Evolutionary conservation across 2,113 vertebrate species (phyloP).

Genomic region (Nothocercus nigrocapillus): DNA sequence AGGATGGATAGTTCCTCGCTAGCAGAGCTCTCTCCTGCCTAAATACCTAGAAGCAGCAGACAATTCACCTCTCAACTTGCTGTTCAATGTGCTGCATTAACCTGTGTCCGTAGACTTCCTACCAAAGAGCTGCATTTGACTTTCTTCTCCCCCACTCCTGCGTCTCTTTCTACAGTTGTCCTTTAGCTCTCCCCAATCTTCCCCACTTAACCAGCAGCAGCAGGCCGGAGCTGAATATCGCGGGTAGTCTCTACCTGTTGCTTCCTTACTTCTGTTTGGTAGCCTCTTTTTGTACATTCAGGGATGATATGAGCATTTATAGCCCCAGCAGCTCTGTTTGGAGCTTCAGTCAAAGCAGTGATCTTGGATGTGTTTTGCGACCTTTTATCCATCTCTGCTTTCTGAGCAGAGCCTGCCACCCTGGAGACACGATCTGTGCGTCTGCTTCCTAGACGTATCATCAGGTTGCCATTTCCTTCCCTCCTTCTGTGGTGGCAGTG

Average conservation of each 20-base stretch:
- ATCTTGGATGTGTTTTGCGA: background rate
- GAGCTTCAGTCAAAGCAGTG: background rate
- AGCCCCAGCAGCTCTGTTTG: background rate
- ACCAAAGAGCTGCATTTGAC: background rate
- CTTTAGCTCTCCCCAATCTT: background rate
- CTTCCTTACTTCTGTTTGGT: background rate
- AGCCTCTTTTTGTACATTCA: background rate
- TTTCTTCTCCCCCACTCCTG: background rate
- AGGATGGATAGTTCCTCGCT: background rate
- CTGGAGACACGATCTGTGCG: background rate
- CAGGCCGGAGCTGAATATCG: too few relatives aligned
- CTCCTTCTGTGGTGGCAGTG: background rate
- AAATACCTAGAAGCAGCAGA: background rate
- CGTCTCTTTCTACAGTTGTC: background rate
- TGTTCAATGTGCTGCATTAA: background rate
- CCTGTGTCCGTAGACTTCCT: background rate
- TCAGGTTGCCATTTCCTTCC: background rate
- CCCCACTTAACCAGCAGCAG: background rate
- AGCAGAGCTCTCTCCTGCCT: fast-evolving
- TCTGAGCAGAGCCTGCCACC: background rate
- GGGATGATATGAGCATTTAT: background rate
- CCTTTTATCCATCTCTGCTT: background rate
- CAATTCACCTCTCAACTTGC: background rate
- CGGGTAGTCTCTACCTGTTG: fast-evolving
- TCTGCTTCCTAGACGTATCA: background rate